phyloP scores from a whole-genome alignment of 2,888 invertebrate species.

The Gibbula magus region DNA sequence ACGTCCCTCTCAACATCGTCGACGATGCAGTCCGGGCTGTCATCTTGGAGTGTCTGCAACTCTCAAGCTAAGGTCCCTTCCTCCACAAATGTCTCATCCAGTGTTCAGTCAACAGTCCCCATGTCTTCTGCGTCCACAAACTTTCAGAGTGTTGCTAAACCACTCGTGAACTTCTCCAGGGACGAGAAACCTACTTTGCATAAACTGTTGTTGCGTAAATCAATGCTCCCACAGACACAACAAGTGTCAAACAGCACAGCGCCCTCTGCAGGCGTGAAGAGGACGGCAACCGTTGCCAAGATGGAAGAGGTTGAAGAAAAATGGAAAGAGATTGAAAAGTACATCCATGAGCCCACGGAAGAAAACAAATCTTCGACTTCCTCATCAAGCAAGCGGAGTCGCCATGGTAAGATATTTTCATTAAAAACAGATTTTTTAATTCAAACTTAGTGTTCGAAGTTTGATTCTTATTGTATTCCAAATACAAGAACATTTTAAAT shows the following conservation, averaged over 20 bases:
- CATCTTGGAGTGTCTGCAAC: neutral
- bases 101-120: neutral
- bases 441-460: neutral
- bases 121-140: neutral
- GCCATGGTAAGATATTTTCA: constrained; percentile 47
- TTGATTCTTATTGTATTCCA: too few species aligned
- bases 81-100: neutral
- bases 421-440: neutral
- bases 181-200: neutral
- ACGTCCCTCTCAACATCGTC: neutral
- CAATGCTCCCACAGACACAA: neutral
- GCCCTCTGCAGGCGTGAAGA: neutral
- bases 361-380: constrained; percentile 8
- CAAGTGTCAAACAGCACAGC: neutral
- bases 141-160: neutral
- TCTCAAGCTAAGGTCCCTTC: neutral
- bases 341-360: constrained; percentile 49
- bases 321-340: constrained; percentile 67
- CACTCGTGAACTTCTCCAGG: neutral
- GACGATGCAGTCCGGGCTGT: neutral
- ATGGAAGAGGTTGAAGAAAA: constrained; percentile 58
- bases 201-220: constrained; percentile 2
- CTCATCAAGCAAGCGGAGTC: constrained; percentile 39
- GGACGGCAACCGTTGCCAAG: constrained; percentile 1
- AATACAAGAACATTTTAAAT: too few species aligned